A percentile compares a stretch with the other conserved stretches of the same genome.
Conservation (phyloP, 2,888 invertebrate species). For the Therioaphis trifolii region DNA sequence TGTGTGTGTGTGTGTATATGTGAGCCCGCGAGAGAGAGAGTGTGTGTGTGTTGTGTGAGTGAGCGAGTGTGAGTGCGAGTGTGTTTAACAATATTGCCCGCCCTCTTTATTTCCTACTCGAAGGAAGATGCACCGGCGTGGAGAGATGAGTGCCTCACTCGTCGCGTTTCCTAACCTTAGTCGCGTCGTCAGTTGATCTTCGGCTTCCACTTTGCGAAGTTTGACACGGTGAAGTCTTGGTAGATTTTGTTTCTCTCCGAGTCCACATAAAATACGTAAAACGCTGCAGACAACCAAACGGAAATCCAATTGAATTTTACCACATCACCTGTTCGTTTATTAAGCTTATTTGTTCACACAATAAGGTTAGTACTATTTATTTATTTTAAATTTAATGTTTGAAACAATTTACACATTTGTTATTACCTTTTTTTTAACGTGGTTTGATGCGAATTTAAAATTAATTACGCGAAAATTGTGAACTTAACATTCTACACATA, state of each 20-base stretch:
- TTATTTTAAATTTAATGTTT: too few species aligned
- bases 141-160: conserved; percentile 44
- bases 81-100: conserved; percentile 54
- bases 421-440: too few species aligned
- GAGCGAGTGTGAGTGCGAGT: neutral
- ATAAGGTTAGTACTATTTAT: conserved; percentile 39
- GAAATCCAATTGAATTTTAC: neutral
- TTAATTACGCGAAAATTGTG: too few species aligned
- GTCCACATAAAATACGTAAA: neutral
- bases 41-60: neutral
- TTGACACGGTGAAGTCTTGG: neutral
- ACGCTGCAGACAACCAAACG: neutral
- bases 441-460: too few species aligned
- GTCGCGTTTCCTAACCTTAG: conserved; percentile 40
- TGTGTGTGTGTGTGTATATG: neutral
- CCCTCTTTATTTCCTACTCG: conserved; percentile 59
- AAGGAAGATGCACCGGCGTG: conserved; percentile 56
- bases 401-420: too few species aligned
- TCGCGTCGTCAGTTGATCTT: conserved; percentile 59
- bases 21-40: neutral
- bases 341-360: neutral
- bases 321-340: neutral
- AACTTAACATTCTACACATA: too few species aligned
- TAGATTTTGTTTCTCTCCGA: neutral
- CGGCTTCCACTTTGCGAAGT: conserved; percentile 60